Base-by-base conservation (phyloP, 2,113 vertebrate species). In the Alectura lathami region DNA sequence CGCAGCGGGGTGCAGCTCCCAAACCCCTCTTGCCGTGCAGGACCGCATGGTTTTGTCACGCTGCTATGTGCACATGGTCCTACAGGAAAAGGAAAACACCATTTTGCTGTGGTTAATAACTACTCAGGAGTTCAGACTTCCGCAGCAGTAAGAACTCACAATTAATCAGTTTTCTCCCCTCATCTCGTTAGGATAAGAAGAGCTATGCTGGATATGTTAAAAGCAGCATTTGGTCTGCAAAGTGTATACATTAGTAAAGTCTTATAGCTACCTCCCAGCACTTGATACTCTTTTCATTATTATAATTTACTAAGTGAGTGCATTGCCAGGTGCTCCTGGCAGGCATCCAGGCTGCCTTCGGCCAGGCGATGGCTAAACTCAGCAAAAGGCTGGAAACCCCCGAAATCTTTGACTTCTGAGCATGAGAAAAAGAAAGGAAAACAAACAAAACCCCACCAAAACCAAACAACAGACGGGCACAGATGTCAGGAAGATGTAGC, bases 241-340 rank as follows among this genome's bases (percentile, higher is more conserved):
- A 92, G 45, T 84, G 36, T 76, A 63, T 29, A 73, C 54, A 91
- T 75, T 77, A 85, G 89, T 8, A 60, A 91, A 91, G 72, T 48
- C 78, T 78, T 40, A 29, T 47, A 84, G 64, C 88, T 82, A 69
- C 77, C 84, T 73, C 77, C 57, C 16, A 64, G 78, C 91, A 87
- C 53, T n/a, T 87, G 93, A 89, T 85, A 51, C 89, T 87, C 79
- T 69, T 94, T 83, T 85, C 79, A 47, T 76, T 95, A 77, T 79
- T 89, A 10, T 89, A 85, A 91, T 95, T 96, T 85, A 88, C 69
- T 73, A 91, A 92, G 81, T 64, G 84, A 92, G 81, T 68, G 78
- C 86, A 85, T 89, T 91, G 88, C 94, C 75, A 89, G 94, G 93
- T 95, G 81, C 86, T 85, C 70, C 77, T 93, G 93, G 92, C 89